These are phyloP conservation scores for Rutilus rutilus DNA, from an alignment of 2,113 vertebrate species.

Conservation along the genomic window DNA sequence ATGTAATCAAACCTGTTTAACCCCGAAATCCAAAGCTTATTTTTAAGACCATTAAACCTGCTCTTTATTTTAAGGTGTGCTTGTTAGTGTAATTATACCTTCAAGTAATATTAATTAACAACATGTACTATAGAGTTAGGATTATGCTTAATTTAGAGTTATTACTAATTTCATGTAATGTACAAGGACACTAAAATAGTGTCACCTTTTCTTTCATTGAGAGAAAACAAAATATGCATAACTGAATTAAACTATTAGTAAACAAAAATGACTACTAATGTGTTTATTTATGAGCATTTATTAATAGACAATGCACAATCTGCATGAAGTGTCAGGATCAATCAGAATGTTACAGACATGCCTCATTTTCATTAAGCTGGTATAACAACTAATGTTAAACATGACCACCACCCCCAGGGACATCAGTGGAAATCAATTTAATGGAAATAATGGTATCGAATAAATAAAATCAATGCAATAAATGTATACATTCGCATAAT, in stretches of 20 bases:
- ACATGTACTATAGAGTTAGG: too few relatives aligned
- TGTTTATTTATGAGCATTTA: not conserved
- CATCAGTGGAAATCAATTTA: not conserved
- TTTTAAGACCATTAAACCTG: not conserved
- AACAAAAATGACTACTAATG: not conserved
- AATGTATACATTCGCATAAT: not conserved
- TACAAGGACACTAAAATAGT: too few relatives aligned
- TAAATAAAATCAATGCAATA: slow-evolving; percentile 24
- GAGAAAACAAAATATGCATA: not conserved
- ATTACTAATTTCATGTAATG: too few relatives aligned
- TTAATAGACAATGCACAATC: not conserved
- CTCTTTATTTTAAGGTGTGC: too few relatives aligned
- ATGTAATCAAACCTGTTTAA: not conserved
- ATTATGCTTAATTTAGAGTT: too few relatives aligned
- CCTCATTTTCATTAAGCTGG: not conserved
- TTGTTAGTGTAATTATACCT: too few relatives aligned
- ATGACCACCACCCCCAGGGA: not conserved
- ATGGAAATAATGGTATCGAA: not conserved
- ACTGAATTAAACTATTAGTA: not conserved
- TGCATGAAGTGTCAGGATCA: not conserved
- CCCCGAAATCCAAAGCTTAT: not conserved
- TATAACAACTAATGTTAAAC: not conserved
- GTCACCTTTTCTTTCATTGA: not conserved
- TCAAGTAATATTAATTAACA: too few relatives aligned
- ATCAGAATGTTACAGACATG: not conserved